Percentiles rank a stretch among this genome's conserved stretches.
These are phyloP conservation scores for Gila robusta DNA, from an alignment of 2,797 vertebrate genomes.

Conservation along the genomic window DNA sequence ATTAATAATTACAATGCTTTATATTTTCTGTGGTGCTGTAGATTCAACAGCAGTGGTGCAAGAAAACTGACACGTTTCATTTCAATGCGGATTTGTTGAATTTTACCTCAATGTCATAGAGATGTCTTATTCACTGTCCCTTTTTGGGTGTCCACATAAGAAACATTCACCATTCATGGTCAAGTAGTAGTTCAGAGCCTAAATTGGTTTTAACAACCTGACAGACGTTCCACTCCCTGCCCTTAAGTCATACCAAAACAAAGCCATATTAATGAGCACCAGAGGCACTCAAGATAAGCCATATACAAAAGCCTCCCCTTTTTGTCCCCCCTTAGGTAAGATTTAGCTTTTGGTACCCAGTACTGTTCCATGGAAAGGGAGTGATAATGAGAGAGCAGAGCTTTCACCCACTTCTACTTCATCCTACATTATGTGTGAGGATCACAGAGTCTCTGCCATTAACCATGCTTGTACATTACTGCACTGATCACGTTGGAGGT, in stretches of 20 bases:
- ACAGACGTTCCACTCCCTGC: slow-evolving; percentile 58
- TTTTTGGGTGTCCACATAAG: not conserved
- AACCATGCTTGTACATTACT: not conserved
- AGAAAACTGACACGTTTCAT: not conserved
- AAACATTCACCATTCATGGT: slow-evolving; percentile 51
- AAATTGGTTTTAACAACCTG: slow-evolving; percentile 67
- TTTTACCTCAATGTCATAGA: not conserved
- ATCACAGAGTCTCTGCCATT: not conserved
- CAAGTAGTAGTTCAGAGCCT: slow-evolving; percentile 57
- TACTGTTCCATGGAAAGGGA: slow-evolving; percentile 36
- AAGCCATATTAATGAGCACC: slow-evolving; percentile 60
- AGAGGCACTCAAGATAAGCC: slow-evolving; percentile 46
- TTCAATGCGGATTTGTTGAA: not conserved
- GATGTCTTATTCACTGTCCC: not conserved
- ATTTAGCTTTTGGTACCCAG: not conserved
- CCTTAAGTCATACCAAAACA: slow-evolving; percentile 50
- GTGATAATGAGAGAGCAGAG: slow-evolving; percentile 25
- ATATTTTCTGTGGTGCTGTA: not conserved
- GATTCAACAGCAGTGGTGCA: not conserved
- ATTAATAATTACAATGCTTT: not conserved
- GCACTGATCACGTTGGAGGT: not conserved
- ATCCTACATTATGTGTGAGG: not conserved
- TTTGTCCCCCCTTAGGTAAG: slow-evolving; percentile 17
- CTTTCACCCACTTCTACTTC: not conserved
- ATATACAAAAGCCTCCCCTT: slow-evolving; percentile 24